Percentiles rank a stretch among this genome's conserved stretches.
Evolutionary conservation across 30 jellyfish, hydroid and myxozoan species (phyloP).

Genomic region (Hydra vulgaris): DNA sequence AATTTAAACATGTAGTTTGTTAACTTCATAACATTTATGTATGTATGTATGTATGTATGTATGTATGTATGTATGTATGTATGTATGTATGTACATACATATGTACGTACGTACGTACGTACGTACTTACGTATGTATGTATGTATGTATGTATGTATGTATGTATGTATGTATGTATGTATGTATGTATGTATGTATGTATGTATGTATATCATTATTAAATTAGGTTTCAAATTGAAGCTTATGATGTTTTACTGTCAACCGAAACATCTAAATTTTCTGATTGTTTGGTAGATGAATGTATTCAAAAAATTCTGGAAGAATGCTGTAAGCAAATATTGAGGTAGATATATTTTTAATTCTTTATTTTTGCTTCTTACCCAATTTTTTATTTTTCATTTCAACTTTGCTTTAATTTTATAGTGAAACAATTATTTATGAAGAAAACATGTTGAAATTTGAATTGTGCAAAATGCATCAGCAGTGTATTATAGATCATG

Average conservation of each 20-base stretch:
- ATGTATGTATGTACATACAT: background rate
- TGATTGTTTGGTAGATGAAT: background rate
- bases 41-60: background rate
- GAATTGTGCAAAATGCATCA: background rate
- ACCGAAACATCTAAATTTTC: background rate
- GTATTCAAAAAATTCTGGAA: background rate
- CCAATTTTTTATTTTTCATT: background rate
- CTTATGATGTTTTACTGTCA: too few relatives aligned
- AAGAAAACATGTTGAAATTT: background rate
- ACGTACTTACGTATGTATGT: background rate
- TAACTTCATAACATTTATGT: too few relatives aligned
- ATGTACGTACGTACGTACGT: background rate
- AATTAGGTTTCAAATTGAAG: too few relatives aligned
- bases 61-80: background rate
- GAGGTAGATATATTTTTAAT: background rate
- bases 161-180: too few relatives aligned
- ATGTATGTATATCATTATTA: too few relatives aligned
- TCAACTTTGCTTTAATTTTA: background rate
- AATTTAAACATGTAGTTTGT: too few relatives aligned
- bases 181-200: too few relatives aligned
- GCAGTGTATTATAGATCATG: background rate
- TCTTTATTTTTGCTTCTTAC: background rate
- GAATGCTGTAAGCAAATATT: background rate
- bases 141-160: too few relatives aligned
- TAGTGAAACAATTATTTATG: background rate